These are phyloP conservation scores for Ctenomys sociabilis DNA, from an alignment of 2,113 vertebrate species.

Conservation along the genomic window DNA sequence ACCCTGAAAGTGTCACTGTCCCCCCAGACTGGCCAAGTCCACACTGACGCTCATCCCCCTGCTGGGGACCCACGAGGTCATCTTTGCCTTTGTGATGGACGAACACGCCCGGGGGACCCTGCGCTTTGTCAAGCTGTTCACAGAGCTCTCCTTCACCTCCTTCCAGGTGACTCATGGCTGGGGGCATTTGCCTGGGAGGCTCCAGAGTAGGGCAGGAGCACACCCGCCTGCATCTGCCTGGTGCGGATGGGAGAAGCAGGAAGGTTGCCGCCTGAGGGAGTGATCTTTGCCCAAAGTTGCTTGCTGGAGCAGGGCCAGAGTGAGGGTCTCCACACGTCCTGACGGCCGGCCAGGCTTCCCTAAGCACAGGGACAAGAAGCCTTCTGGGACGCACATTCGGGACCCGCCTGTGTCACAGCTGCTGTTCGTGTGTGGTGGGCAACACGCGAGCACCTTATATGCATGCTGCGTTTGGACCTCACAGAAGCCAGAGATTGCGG, in stretches of 20 bases:
- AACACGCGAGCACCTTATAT: background rate
- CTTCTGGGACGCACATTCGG: background rate
- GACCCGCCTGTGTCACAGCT: background rate
- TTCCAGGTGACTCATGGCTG: slow-evolving; percentile 87
- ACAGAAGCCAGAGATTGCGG: background rate
- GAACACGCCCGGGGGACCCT: slow-evolving; percentile 89
- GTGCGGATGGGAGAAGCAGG: background rate
- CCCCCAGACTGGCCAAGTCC: slow-evolving; percentile 91
- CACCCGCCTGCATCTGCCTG: background rate
- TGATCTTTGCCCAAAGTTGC: too few species aligned
- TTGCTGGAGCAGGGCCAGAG: background rate
- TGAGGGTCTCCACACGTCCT: background rate
- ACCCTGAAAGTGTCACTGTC: background rate
- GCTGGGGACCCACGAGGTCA: slow-evolving; percentile 93
- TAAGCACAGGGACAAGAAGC: background rate
- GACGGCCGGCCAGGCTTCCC: background rate
- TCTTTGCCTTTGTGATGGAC: slow-evolving; percentile 91
- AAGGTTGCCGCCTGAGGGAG: background rate
- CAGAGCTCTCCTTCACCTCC: slow-evolving; percentile 91
- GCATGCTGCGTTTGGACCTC: background rate
- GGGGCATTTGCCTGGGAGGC: background rate
- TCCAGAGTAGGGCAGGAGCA: background rate
- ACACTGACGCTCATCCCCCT: slow-evolving; percentile 93
- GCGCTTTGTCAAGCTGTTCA: slow-evolving; percentile 91
- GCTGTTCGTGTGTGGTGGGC: background rate